Evolutionary conservation across 1,140 invertebrate species (phyloP).

Genomic region (Leptonema lineaticorne): DNA sequence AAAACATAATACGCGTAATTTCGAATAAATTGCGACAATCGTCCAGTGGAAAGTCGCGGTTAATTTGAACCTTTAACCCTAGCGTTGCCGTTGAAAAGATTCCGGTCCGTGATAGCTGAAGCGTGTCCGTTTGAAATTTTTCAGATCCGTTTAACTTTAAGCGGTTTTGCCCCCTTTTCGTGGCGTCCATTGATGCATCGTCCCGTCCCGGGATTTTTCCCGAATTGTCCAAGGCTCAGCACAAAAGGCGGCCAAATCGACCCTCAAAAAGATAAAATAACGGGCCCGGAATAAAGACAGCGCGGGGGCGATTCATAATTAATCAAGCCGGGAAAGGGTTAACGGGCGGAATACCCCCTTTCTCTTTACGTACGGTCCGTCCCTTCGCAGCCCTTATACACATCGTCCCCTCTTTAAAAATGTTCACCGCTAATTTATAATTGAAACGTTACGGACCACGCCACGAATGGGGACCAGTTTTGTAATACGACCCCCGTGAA

Average conservation of each 20-base stretch:
- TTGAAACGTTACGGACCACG: conserved; percentile 29
- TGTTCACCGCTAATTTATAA: conserved; percentile 41
- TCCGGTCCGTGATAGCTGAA: not conserved
- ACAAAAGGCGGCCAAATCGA: conserved; percentile 32
- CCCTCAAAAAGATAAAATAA: conserved; percentile 41
- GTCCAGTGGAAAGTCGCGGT: no score
- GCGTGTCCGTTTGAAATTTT: not conserved
- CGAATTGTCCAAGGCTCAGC: conserved; percentile 1
- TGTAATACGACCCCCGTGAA: no score
- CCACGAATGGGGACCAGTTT: not conserved
- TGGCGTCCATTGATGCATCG: not conserved
- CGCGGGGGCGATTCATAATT: conserved; percentile 38
- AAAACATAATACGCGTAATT: no score
- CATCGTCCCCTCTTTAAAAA: conserved; percentile 35
- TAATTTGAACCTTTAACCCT: not conserved
- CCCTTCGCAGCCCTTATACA: not conserved
- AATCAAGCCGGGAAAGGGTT: conserved; percentile 39
- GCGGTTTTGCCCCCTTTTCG: not conserved
- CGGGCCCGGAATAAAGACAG: conserved; percentile 35
- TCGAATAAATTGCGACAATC: no score
- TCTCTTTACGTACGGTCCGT: no score
- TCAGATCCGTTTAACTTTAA: conserved; percentile 1
- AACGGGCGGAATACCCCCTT: conserved; percentile 26
- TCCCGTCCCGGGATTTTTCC: not conserved
- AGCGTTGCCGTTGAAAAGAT: no score